Evolutionary conservation across 2,888 invertebrate genomes (phyloP), one percentile per base, ranked within the genome.

Genomic region (Periphyllus acericola): DNA sequence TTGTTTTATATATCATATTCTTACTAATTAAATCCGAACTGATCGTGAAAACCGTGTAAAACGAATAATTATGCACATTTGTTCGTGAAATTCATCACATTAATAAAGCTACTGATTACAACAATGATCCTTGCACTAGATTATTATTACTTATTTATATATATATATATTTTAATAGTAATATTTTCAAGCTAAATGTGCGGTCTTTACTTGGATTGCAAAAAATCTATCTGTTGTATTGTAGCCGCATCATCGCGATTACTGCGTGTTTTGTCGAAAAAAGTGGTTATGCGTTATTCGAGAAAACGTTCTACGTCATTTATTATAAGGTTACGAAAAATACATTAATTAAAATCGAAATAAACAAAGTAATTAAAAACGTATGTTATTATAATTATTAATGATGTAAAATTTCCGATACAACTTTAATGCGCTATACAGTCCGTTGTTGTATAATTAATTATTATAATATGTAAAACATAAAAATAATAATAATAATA

Each of bases 331-430:
- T 68, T 76, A 46, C 9, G 46, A 32, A 60, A 76, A 66, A 76
- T 66, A 76, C 76, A 68, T 84, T 76, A 84, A 76, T 84, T 84
- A 84, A 66, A 76, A 76, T 76, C 17, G 84, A 84, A 76, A 84
- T 84, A 84, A 84, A 84, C 84, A 84, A 84, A 84, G 84, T 84
- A 84, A 84, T 84, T 84, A 84, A 76, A 76, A 84, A 60, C 66
- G 75, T 46, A 34, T 34, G 76, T 68, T 84, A 29, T 76, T 76
- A 75, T 83, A 40, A 34, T 74, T 72, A 83, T 83, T 55, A 83
- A 66, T 29, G 66, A 84, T 83, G 34, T 84, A 68, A 34, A 76
- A 76, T 60, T 29, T 32, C 66, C 84, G 84, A 76, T 76, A 76
- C 32, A n/a, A 75, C n/a, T 76, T 66, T 40, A 75, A 75, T 11